Conservation (phyloP, 2,797 vertebrate genomes). For the Myotis findleyi region DNA sequence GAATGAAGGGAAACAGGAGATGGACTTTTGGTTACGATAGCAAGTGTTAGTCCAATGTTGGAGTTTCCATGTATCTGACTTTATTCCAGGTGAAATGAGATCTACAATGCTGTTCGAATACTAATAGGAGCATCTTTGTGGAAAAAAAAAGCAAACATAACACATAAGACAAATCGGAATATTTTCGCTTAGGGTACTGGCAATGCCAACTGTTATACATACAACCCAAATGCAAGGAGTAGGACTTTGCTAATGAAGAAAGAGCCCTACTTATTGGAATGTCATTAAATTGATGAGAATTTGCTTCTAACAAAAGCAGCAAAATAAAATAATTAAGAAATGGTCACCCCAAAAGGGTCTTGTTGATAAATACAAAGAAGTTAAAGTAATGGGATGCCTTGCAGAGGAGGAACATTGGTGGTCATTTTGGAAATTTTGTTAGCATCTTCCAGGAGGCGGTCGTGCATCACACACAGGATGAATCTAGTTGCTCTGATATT, state of each 20-base stretch:
- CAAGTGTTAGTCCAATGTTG: neutral
- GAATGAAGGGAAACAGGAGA: neutral
- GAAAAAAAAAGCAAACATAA: slow-evolving; percentile 2
- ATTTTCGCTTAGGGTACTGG: slow-evolving; percentile 10
- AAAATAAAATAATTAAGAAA: slow-evolving; percentile 17
- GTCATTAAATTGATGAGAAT: slow-evolving; percentile 54
- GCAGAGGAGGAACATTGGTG: neutral
- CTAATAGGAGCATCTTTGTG: neutral
- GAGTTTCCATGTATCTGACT: neutral
- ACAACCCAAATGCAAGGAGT: slow-evolving; percentile 33
- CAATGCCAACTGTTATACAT: neutral
- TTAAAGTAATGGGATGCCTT: neutral
- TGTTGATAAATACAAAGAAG: slow-evolving; percentile 20
- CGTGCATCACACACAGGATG: neutral
- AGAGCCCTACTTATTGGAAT: slow-evolving; percentile 10
- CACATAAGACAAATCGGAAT: neutral
- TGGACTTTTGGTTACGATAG: neutral
- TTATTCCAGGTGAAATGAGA: neutral
- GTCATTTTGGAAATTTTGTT: neutral
- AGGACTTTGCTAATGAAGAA: slow-evolving; percentile 49
- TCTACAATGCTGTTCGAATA: neutral
- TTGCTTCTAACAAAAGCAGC: neutral
- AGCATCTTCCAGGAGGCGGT: neutral
- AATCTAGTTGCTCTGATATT: neutral
- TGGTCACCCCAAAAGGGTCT: neutral